Evolutionary conservation across 2,888 invertebrate genomes (phyloP).

Genomic region (Tuberolachnus salignus): DNA sequence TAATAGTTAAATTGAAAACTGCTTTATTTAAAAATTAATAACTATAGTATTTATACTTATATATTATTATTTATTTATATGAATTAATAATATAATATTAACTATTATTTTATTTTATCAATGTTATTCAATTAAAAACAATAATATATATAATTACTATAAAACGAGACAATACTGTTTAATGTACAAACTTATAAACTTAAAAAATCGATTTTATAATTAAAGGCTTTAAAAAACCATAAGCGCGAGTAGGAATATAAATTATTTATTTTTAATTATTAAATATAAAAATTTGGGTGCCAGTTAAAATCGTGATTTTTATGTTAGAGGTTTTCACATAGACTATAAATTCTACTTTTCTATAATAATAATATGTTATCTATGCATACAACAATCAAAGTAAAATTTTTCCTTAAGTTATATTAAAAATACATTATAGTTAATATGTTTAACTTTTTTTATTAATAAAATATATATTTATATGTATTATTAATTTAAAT

Average conservation of each 20-base stretch:
- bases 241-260: neutral
- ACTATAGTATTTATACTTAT: neutral
- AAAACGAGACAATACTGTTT: too few relatives aligned
- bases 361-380: conserved; percentile 1
- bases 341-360: conserved; percentile 25
- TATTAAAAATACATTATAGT: conserved; percentile 13
- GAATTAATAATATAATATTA: neutral
- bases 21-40: neutral
- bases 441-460: neutral
- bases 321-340: too few relatives aligned
- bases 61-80: neutral
- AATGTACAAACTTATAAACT: neutral
- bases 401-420: neutral
- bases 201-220: neutral
- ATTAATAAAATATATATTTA: neutral
- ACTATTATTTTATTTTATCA: neutral
- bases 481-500: conserved; percentile 1
- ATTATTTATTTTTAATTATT: neutral
- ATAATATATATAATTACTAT: too few relatives aligned
- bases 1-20: conserved; percentile 5
- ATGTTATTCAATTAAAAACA: too few relatives aligned
- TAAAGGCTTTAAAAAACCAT: conserved; percentile 21
- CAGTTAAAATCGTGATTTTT: too few relatives aligned
- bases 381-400: conserved; percentile 13
- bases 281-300: too few relatives aligned